Evolutionary conservation across 2,113 vertebrate species (phyloP).

Genomic region (Cygnus atratus): DNA sequence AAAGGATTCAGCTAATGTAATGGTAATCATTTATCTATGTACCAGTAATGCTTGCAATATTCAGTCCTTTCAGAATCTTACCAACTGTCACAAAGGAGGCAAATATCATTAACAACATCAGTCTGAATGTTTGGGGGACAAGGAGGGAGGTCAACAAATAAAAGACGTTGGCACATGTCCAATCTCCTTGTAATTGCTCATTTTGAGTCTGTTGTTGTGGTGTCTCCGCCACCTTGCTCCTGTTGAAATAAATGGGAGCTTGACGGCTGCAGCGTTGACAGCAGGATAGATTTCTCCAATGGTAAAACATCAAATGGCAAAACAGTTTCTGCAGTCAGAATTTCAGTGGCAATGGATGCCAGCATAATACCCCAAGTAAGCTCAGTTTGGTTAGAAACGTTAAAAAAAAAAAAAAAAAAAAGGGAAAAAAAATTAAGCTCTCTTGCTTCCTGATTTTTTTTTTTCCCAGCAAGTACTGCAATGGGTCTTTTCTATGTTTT

Average conservation of each 20-base stretch:
- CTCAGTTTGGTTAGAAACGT: neutral
- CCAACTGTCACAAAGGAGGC: neutral
- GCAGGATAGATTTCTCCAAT: constrained; percentile 6
- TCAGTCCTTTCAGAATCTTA: neutral
- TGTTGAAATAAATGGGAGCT: constrained; percentile 1
- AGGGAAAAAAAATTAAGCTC: neutral
- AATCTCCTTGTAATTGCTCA: neutral
- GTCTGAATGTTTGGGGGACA: neutral
- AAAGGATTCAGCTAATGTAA: neutral
- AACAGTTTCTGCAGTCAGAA: neutral
- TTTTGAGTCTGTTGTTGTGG: constrained; percentile 7
- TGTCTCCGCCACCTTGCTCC: constrained; percentile 2
- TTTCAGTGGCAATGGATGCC: neutral
- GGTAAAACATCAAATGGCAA: constrained; percentile 28
- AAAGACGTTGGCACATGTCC: neutral
- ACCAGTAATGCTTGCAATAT: neutral
- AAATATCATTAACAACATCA: neutral
- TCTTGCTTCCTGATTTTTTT: neutral
- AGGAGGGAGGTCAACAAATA: neutral
- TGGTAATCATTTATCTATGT: neutral
- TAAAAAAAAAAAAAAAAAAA: neutral
- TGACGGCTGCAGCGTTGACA: constrained; percentile 1
- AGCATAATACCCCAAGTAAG: neutral
- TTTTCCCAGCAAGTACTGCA: neutral
- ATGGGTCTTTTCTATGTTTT: neutral